Base-by-base conservation (phyloP, 2,113 vertebrate genomes). In the Clarias gariepinus region DNA sequence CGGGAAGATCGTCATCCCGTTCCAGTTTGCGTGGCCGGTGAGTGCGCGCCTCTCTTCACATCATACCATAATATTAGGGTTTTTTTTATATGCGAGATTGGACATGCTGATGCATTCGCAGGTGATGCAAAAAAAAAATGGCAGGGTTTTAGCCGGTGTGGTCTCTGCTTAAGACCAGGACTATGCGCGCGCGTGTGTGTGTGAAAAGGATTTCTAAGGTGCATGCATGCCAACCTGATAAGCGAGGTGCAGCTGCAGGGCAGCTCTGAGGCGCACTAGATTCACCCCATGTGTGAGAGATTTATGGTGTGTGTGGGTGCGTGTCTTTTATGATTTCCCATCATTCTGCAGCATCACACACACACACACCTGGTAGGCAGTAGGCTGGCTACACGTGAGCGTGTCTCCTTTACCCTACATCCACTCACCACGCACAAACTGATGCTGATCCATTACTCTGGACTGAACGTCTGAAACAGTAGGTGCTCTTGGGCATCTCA, bases 11-110 rank as follows among this genome's bases (percentile, higher is more conserved):
- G 85, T 95, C 88, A 98, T 99, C 87, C 96, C 97, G 0, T 99
- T 99, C 92, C 96, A 97, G 92, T 99, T 97, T 74, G 96, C 97
- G 1, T 99, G 98, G 98, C 96, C 96, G 97, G 98, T 99, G 95
- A 95, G 97, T 96, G 58, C 84, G 73, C 88, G 81, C 83, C 9
- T 23, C 3, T 80, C 47, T 47, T 47, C 47, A 47, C 47, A 47
- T 47, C 47, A 8, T 47, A 47, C 47, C 47, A 47, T 47, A 47
- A 47, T 47, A n/a, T n/a, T n/a, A n/a, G n/a, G n/a, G n/a, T n/a
- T n/a, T 7, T 52, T 1, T 63, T 30, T 21, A 18, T 52, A 10
- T 82, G 4, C 18, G 30, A 23, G 11, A 7, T 23, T 25, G 74
- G 47, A n/a, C 23, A 76, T n/a, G 23, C 18, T 73, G 69, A 2